Percentiles rank a stretch among this genome's conserved stretches.
Conservation (phyloP, 2,113 vertebrate genomes). For the Scophthalmus maximus region DNA sequence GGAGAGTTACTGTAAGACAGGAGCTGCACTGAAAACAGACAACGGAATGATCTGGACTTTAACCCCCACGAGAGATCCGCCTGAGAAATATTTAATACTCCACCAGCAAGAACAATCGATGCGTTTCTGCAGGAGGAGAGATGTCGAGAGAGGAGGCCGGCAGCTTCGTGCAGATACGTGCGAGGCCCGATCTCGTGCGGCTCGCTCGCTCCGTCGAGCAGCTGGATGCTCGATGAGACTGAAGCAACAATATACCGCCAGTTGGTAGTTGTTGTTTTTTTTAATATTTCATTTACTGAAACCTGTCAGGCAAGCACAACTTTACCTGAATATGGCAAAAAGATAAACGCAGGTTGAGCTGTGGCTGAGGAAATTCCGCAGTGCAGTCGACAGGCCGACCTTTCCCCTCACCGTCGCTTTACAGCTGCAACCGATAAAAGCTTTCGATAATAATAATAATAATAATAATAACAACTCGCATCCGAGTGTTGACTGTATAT, state of each 20-base stretch:
- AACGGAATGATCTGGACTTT: constrained; percentile 27
- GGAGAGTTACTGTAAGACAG: constrained; percentile 1
- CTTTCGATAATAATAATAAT: not conserved
- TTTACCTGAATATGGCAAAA: constrained; percentile 5
- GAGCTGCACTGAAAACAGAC: constrained; percentile 25
- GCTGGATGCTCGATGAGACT: constrained; percentile 32
- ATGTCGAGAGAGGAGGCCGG: constrained; percentile 9
- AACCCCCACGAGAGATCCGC: not conserved
- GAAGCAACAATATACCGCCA: not conserved
- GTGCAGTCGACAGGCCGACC: not conserved
- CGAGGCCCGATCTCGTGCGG: constrained; percentile 11
- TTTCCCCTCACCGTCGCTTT: not conserved
- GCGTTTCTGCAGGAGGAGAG: constrained; percentile 30
- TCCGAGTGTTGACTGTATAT: too few relatives aligned
- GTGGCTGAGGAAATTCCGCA: not conserved
- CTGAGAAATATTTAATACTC: constrained; percentile 59
- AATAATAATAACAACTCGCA: too few relatives aligned
- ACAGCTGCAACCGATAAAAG: not conserved
- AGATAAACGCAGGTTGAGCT: not conserved
- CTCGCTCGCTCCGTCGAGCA: not conserved
- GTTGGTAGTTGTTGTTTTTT: not conserved
- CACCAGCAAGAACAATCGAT: constrained; percentile 52
- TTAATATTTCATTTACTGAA: too few relatives aligned
- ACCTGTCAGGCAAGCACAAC: constrained; percentile 11
- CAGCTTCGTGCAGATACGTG: constrained; percentile 7